Evolutionary conservation across 2,113 vertebrate genomes (phyloP), one percentile per base, ranked within the genome.

Genomic region (Emydura subglobosa): DNA sequence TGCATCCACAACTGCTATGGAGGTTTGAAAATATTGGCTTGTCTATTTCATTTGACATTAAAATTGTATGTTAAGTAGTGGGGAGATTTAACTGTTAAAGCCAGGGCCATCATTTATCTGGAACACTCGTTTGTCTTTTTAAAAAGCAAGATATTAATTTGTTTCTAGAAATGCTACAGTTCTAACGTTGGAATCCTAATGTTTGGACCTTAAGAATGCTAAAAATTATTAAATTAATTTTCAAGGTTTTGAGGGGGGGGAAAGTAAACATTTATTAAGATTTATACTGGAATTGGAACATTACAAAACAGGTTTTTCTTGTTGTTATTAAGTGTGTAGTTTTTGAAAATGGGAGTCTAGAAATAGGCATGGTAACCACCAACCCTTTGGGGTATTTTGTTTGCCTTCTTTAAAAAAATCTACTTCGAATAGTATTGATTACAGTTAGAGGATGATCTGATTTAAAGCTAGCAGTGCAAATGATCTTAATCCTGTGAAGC

Each of bases 371-470:
- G 24, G 24, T 29, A 55, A 90, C 17, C 3, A 53, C 24, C 34
- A 82, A 72, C 0, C 1, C 86, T 14, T 11, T 54, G 2, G 0
- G 1, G 6, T 39, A 53, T 5, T 85, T 74, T 7, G 1, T 42
- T 8, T 13, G 5, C 1, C 2, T 82, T 79, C 79, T 24, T 47
- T 83, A 50, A 90, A 83, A 79, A 53, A 10, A 3, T 50, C 61
- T 31, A 85, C 42, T 57, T 49, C 42, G 59, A 29, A 84, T 80
- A 59, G 44, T 57, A 80, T 91, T 97, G 96, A 97, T 97, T 97
- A 91, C 92, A 94, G 96, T 98, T 95, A 96, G 94, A 95, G 65
- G 82, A 95, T 91, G 68, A 94, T 96, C 72, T 96, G 87, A 93
- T 81, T 98, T 95, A 97, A 97, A 96, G 16, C 29, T 82, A 86